phyloP scores from a whole-genome alignment of 2,888 invertebrate genomes.

The Itoplectis maculator region DNA sequence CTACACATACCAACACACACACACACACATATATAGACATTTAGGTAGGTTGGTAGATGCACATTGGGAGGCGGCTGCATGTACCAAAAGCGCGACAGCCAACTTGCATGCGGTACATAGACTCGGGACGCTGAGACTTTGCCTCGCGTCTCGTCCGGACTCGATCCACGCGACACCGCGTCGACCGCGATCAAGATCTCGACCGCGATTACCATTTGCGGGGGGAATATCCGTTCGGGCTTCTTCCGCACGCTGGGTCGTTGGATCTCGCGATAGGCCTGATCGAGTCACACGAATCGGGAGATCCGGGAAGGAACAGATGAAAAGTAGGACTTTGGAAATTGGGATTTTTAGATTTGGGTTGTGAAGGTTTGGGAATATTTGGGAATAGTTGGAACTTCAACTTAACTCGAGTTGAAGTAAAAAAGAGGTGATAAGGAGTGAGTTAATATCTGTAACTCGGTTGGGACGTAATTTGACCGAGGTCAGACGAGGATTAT shows the following conservation, averaged over 20 bases:
- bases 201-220: neutral
- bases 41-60: neutral
- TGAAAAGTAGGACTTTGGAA: no score
- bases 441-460: no score
- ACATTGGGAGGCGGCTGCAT: neutral
- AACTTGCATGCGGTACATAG: slow-evolving; percentile 5
- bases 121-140: neutral
- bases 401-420: no score
- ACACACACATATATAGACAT: neutral
- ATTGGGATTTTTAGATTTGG: no score
- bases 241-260: neutral
- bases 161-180: neutral
- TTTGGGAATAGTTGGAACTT: no score
- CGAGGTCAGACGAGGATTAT: neutral
- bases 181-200: neutral
- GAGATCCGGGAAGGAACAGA: no score
- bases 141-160: neutral
- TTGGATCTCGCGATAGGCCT: no score
- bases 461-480: no score
- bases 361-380: no score
- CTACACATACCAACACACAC: neutral
- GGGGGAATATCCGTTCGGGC: neutral
- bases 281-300: no score
- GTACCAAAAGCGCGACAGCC: slow-evolving; percentile 1
- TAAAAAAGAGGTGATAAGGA: no score